Evolutionary conservation across 2,888 invertebrate genomes (phyloP), one percentile per base, ranked within the genome.

Genomic region (Anaspis maculata): DNA sequence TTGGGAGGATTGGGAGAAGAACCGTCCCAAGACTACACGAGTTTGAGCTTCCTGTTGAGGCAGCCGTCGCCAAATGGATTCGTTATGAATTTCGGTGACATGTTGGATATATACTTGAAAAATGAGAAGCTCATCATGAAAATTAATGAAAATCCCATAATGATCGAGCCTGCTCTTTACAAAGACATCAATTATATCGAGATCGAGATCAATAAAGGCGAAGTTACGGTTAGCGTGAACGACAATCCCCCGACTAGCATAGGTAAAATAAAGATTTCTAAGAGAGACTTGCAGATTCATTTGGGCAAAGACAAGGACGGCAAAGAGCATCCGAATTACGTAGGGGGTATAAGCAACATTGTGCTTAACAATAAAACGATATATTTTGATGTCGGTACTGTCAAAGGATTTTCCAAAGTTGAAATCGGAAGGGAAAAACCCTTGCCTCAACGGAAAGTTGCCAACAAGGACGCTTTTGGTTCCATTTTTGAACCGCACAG

Each of bases 321-420:
- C 3, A 37, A 35, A 22, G 33, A 42, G 11, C 36, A 47, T 24
- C 38, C 34, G 19, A 46, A n/a, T 42, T 57, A 90, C 27, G 73
- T 75, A 25, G 94, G 94, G 3, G 83, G 88, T 3, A 74, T 94
- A 5, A 81, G 82, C 37, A 90, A 94, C 61, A 73, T 88, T 12
- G 81, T 89, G 32, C 79, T 90, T 40, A 86, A 89, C 54, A 77
- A 79, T 22, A 11, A 10, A 11, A 65, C 79, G 10, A 49, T 84
- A 6, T 69, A 71, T 43, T 77, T 86, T 48, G 77, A 78, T 46
- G 66, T 45, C 15, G 37, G 41, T 2, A 58, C 77, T 27, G 77
- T 81, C 1, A 56, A 75, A 25, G 68, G 69, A 12, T 83, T 82
- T 58, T 68, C 74, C 34, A 79, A 73, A 48, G 86, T 76, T 24